Conservation (phyloP, 2,797 vertebrate genomes). For the Protosalanx chinensis region DNA sequence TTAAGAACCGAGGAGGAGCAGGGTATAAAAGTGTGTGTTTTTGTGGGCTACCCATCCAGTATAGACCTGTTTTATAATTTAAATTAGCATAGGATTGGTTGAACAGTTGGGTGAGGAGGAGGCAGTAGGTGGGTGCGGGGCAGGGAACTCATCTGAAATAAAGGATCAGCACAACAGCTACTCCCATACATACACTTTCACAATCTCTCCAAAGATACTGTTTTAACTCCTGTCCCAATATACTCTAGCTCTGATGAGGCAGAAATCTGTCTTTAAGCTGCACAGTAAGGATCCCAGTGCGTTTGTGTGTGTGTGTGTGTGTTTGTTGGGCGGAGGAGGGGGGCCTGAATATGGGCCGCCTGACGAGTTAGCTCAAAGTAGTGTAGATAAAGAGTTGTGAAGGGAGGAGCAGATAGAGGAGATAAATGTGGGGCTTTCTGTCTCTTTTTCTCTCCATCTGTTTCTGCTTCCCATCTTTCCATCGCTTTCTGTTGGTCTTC, state of each 20-base stretch:
- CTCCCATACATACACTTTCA: not conserved
- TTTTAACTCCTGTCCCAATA: not conserved
- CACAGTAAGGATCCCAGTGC: not conserved
- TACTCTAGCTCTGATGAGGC: not conserved
- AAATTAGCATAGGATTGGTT: not conserved
- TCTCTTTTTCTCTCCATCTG: not conserved
- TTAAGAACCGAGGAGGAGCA: not conserved
- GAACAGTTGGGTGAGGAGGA: too few species aligned
- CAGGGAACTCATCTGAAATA: too few species aligned
- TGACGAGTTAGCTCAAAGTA: not conserved
- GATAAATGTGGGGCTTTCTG: not conserved
- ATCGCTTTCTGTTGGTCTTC: not conserved
- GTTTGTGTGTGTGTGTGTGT: constrained; percentile 6
- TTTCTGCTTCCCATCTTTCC: not conserved
- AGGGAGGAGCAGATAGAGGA: not conserved
- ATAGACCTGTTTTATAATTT: not conserved
- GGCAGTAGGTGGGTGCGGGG: too few species aligned
- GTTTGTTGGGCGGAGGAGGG: not conserved
- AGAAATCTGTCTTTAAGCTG: not conserved
- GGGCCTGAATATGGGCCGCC: not conserved
- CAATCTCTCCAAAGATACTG: not conserved
- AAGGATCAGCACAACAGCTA: not conserved
- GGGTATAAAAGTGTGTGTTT: not conserved
- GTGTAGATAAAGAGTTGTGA: constrained; percentile 2
- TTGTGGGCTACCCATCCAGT: not conserved